phyloP scores from a whole-genome alignment of 1,140 invertebrate species.

The Vollenhovia emeryi region DNA sequence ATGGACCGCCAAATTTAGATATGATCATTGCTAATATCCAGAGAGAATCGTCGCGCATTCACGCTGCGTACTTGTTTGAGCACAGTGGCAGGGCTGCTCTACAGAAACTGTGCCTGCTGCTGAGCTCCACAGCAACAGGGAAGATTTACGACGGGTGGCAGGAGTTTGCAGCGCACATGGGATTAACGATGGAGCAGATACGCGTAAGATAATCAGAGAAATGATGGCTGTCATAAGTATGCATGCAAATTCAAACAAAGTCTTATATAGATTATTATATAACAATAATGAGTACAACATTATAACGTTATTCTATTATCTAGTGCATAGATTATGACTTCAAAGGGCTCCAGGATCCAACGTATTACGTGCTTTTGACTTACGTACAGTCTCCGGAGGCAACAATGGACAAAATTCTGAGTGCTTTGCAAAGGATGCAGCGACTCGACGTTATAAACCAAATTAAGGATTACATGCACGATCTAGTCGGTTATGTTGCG shows the following conservation, averaged over 20 bases:
- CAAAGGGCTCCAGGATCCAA: conserved; percentile 79
- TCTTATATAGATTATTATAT: not conserved
- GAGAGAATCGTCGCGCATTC: conserved; percentile 67
- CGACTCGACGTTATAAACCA: conserved; percentile 77
- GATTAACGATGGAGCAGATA: conserved; percentile 76
- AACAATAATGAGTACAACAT: not conserved
- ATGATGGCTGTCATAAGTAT: not conserved
- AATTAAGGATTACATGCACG: conserved; percentile 68
- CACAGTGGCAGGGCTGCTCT: conserved; percentile 70
- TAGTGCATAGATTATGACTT: conserved; percentile 80
- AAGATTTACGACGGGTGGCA: conserved; percentile 78
- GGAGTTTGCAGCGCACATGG: conserved; percentile 75
- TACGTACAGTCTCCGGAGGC: conserved; percentile 75
- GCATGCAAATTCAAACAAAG: not conserved
- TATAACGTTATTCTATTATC: not conserved
- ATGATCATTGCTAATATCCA: conserved; percentile 66
- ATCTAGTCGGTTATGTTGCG: conserved; percentile 66
- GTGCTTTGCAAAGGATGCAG: conserved; percentile 72
- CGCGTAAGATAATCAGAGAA: conserved; percentile 65
- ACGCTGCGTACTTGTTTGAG: conserved; percentile 77
- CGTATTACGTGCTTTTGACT: conserved; percentile 78
- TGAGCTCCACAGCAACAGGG: conserved; percentile 76
- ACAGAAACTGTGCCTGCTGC: conserved; percentile 75
- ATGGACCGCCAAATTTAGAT: conserved; percentile 74
- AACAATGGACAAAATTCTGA: conserved; percentile 77